Base-by-base conservation (phyloP, 2,888 invertebrate genomes). In the Nesidiocoris tenuis region DNA sequence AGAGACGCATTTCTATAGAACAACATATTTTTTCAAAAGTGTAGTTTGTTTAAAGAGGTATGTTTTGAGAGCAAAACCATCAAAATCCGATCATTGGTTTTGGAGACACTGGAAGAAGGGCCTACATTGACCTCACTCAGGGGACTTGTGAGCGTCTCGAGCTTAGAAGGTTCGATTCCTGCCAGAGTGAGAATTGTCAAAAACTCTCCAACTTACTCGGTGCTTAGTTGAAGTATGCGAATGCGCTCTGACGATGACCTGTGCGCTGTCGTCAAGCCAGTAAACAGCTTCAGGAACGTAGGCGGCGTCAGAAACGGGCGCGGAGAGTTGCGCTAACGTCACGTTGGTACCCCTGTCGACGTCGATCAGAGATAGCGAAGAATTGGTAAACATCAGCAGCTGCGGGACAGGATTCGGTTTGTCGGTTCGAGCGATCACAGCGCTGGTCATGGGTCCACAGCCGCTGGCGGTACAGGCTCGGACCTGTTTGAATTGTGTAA, bases 401-500 rank as follows among this genome's bases (percentile, higher is more conserved):
- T 87, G 90, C 0, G 96, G 96, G 54, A 95, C 87, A 0, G 95
- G 93, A 78, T 88, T 88, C 80, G 94, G 91, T 76, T 88, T 87
- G 77, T 89, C 88, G 0, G 94, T 90, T 54, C 89, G 86, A 0
- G 89, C 87, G 56, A 88, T 86, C 0, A 92, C 87, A 0, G 87
- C 84, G 71, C 88, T 86, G 0, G 92, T 90, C 77, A 88, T 87
- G 3, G 88, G 87, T 1, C 96, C 94, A 75, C 88, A 88, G 0
- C 94, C 94, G 17, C 91, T 90, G 71, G 89, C 87, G 0, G 94
- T 95, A 81, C 88, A 91, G 0, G 95, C 95, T 82, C 90, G 89
- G 0, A 95, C 92, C 90, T 93, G 82, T 67, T n/a, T n/a, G n/a
- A n/a, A n/a, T n/a, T n/a, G n/a, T n/a, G n/a, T n/a, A n/a, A n/a